A percentile compares a stretch with the other conserved stretches of the same genome.
Evolutionary conservation across 2,797 vertebrate species (phyloP).

Genomic region (Danionella dracula): DNA sequence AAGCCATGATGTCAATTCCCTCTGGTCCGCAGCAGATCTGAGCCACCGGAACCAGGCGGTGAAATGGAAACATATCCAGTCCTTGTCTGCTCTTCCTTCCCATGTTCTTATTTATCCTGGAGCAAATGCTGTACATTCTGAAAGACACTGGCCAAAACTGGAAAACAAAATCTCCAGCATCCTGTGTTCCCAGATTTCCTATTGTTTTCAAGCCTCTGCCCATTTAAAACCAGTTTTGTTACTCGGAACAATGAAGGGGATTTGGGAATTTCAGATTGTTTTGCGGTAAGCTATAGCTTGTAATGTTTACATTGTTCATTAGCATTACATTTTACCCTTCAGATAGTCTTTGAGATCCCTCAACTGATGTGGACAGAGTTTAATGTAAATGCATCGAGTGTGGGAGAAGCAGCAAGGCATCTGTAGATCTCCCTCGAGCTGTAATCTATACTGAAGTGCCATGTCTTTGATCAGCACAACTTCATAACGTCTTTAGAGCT

Average conservation of each 20-base stretch:
- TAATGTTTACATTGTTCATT: slow-evolving; percentile 7
- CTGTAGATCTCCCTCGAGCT: slow-evolving; percentile 56
- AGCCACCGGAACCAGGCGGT: slow-evolving; percentile 28
- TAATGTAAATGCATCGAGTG: slow-evolving; percentile 9
- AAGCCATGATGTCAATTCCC: slow-evolving; percentile 27
- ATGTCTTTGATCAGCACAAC: slow-evolving; percentile 67
- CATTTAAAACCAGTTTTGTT: neutral
- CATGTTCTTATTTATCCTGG: slow-evolving; percentile 45
- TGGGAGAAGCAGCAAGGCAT: slow-evolving; percentile 58
- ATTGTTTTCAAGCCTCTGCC: slow-evolving; percentile 16
- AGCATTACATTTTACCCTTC: neutral
- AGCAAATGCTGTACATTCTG: slow-evolving; percentile 33
- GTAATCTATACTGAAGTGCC: slow-evolving; percentile 65
- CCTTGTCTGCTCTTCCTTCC: slow-evolving; percentile 21
- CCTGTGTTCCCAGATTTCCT: slow-evolving; percentile 37
- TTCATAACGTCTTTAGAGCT: slow-evolving; percentile 61
- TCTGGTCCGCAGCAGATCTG: slow-evolving; percentile 23
- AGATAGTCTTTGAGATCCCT: neutral
- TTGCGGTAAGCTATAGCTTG: neutral
- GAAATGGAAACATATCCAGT: slow-evolving; percentile 46
- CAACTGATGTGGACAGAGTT: slow-evolving; percentile 11
- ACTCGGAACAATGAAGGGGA: neutral
- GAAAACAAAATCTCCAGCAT: slow-evolving; percentile 43
- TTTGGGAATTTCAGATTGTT: neutral
- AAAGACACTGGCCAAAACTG: slow-evolving; percentile 45